phyloP scores from a whole-genome alignment of 2,113 vertebrate genomes.

The Rostratula benghalensis region DNA sequence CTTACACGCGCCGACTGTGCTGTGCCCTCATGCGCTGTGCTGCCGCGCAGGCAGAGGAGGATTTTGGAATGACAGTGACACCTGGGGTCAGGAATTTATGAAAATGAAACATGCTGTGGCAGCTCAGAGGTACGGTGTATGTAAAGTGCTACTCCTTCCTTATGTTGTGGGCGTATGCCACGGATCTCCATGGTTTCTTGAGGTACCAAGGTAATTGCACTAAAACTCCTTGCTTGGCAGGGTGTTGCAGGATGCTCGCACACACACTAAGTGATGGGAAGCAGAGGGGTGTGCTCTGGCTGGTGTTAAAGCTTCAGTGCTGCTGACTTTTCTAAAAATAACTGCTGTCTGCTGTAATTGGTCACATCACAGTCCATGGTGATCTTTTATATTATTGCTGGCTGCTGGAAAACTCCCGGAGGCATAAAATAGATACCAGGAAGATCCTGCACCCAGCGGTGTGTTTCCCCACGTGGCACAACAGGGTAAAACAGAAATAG shows the following conservation, averaged over 20 bases:
- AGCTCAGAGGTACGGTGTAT: background rate
- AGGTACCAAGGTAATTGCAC: constrained; percentile 35
- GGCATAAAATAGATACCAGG: constrained; percentile 50
- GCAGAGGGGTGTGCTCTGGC: constrained; percentile 21
- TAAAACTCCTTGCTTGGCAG: background rate
- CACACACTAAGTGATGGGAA: background rate
- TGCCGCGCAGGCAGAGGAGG: background rate
- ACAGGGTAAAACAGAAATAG: constrained; percentile 26
- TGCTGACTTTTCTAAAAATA: constrained; percentile 60
- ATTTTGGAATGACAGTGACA: background rate
- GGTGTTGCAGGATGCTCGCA: background rate
- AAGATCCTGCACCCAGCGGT: constrained; percentile 35
- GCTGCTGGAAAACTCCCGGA: constrained; percentile 54
- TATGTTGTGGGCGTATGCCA: background rate
- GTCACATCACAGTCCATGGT: constrained; percentile 36
- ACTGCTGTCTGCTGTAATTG: constrained; percentile 61
- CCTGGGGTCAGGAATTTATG: constrained; percentile 21
- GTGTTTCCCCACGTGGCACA: background rate
- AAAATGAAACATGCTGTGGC: background rate
- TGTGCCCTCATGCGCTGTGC: background rate
- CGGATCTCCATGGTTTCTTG: background rate
- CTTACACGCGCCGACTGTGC: background rate
- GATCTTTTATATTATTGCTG: constrained; percentile 53
- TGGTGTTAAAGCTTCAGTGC: constrained; percentile 41
- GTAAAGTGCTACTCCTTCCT: background rate